Base-by-base conservation (phyloP, 2,888 invertebrate genomes). In the Lysandra bellargus region DNA sequence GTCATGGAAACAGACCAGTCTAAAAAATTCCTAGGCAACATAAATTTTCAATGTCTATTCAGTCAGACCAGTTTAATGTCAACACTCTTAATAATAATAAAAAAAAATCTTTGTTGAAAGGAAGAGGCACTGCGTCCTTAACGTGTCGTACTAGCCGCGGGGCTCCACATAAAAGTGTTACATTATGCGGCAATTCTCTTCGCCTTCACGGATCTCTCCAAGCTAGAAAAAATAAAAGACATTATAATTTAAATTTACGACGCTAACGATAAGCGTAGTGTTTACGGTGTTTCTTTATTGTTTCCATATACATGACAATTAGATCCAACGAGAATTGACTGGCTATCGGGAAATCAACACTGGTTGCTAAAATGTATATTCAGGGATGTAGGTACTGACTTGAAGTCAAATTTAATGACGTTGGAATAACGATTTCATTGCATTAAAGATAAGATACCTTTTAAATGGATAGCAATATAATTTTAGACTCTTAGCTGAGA, bases 171-270 rank as follows among this genome's bases (percentile, higher is more conserved):
- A 78, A 78, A 49, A 77, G 78, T 75, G 81, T 91, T 92, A 92
- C 93, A 92, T 92, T 83, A 92, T 92, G 86, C 92, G 92, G 84
- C 93, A 93, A 85, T 93, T 93, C 84, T 92, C 92, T 72, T 92
- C 92, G 73, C 92, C 92, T 82, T 93, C 93, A 64, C 93, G 93
- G 80, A 93, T 87, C 83, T 92, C 92, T 57, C 93, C 82, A 88
- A 84, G 90, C 93, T 89, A 73, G 84, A 88, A 82, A 23, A 72
- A 72, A 81, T 17, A 78, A 78, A 74, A 75, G 1, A n/a, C 30
- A 64, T 64, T 61, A 23, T 72, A 37, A 78, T 76, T 77, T 78
- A 79, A 74, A 37, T 49, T 49, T 49, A 49, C 9, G 49, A 49
- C 9, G 6, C 9, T 49, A 49, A 49, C 12, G 49, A 49, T 49